Conservation (phyloP, 2,888 invertebrate species). For the Marronus borbonicus region DNA sequence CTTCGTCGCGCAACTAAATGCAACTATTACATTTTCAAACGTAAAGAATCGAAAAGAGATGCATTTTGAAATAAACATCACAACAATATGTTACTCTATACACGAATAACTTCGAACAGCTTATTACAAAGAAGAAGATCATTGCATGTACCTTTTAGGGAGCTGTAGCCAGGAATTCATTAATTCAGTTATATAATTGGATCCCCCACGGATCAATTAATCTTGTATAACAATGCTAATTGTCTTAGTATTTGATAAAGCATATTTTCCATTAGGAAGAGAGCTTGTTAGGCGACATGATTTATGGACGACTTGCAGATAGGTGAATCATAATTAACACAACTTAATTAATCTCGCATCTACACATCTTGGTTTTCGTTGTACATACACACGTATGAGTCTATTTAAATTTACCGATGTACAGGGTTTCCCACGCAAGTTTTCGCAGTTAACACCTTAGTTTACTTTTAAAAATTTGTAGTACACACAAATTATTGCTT, state of each 20-base stretch:
- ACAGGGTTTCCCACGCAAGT: no score
- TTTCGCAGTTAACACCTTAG: no score
- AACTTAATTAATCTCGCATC: neutral
- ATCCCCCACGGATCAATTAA: constrained; percentile 4
- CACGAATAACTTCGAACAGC: neutral
- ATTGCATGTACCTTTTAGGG: neutral
- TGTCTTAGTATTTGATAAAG: neutral
- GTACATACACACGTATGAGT: neutral
- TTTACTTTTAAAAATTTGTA: no score
- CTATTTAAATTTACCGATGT: neutral
- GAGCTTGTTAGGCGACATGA: constrained; percentile 3
- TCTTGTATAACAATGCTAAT: constrained; percentile 8
- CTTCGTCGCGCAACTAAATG: no score
- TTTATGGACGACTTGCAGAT: constrained; percentile 8
- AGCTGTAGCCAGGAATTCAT: neutral
- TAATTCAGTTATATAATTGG: constrained; percentile 3
- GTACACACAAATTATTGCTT: no score
- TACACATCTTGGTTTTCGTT: neutral
- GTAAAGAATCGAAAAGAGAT: no score
- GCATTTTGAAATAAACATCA: no score
- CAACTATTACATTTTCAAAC: no score
- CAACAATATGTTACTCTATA: no score
- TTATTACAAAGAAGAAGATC: neutral
- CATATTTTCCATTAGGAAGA: constrained; percentile 13
- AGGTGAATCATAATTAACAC: neutral